These are phyloP conservation scores for Anisognathus igniventris DNA, from an alignment of 2,797 vertebrate species.

Conservation along the genomic window DNA sequence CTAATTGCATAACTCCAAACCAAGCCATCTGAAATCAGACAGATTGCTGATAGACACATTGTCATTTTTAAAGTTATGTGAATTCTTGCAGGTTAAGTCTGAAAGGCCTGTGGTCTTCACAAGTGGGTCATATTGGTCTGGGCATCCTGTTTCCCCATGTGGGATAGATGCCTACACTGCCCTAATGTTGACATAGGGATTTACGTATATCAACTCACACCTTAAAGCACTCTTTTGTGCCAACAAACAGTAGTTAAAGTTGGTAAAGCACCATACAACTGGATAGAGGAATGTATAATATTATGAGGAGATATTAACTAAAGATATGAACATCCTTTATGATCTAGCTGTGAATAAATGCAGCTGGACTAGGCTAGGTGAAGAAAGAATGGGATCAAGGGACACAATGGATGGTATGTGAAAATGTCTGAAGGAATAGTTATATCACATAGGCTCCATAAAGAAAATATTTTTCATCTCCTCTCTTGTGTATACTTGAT, in stretches of 20 bases:
- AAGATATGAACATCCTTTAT: not conserved
- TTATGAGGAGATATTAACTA: not conserved
- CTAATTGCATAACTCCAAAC: not conserved
- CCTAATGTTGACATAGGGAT: not conserved
- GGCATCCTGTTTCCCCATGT: not conserved
- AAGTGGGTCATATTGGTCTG: rapidly evolving
- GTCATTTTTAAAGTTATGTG: not conserved
- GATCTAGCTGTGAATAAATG: not conserved
- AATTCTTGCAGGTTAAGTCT: not conserved
- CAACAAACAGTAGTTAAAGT: not conserved
- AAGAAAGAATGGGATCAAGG: not conserved
- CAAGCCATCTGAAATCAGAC: not conserved
- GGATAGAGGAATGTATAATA: not conserved
- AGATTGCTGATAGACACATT: not conserved
- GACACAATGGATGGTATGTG: too few relatives aligned
- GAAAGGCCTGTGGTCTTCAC: not conserved
- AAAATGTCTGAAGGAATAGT: not conserved
- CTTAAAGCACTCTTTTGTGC: not conserved
- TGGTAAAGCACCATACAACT: not conserved
- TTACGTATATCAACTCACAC: not conserved
- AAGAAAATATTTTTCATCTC: not conserved
- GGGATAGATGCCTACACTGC: not conserved
- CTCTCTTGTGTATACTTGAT: not conserved
- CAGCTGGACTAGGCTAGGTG: not conserved
- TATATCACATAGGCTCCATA: not conserved